Base-by-base conservation (phyloP, 2,797 vertebrate species). In the Molossus molossus region DNA sequence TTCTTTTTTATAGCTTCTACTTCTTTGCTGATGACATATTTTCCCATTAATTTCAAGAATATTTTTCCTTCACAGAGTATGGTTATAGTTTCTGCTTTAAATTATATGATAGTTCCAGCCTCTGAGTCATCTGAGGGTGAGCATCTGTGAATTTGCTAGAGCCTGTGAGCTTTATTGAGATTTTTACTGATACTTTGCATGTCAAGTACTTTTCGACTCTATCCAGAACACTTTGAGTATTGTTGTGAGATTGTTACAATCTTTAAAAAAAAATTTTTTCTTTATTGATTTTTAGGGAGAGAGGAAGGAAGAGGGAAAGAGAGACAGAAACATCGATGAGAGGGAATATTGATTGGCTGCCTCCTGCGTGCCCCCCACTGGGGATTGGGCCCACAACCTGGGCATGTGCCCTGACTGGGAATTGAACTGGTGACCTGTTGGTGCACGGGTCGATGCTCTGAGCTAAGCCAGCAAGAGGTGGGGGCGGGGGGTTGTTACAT, bases 1-100 rank as follows among this genome's bases (percentile, higher is more conserved):
- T 48, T 7, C 45, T 67, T 55, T 72, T 85, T 92, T 79, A 37
- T 69, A 69, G 18, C 53, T 94, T 37, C 69, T 50, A 57, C 9
- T 53, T 90, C n/a, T 90, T 88, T 79, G 27, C 72, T 69, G 13
- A 86, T 57, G 65, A 84, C 7, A 0, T 82, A 2, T 57, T 40
- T 55, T 69, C 23, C 48, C 18, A 80, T 55, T 94, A 5, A 60
- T 55, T 33, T 90, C 27, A 77, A 37, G 33, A 81, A 18, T 62
- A 72, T 55, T 80, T 92, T 6, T 21, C 72, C 14, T 94, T 87
- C 67, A 75, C 37, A 69, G 15, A 55, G 10, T 12, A 37, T 48
- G 14, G 27, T 67, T 86, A 55, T 21, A 85, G 64, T 70, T 89
- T 45, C 60, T 94, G 67, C 48, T 82, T 70, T 45, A 58, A 77